These are phyloP conservation scores for Dynastes hyllus DNA, from an alignment of 2,888 invertebrate species.

Conservation along the genomic window DNA sequence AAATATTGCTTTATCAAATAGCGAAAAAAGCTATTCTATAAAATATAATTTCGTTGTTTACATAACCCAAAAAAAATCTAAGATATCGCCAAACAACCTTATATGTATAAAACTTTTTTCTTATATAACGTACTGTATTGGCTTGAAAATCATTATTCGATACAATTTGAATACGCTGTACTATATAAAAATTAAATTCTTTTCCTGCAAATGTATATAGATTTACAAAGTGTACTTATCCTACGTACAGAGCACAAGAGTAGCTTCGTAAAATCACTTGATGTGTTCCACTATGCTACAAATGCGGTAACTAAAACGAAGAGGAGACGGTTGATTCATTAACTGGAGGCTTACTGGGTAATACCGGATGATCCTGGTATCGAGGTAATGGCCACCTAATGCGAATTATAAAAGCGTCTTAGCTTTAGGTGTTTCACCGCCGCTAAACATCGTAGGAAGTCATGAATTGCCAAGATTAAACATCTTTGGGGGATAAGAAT, in stretches of 20 bases:
- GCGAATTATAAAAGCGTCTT: slow-evolving; percentile 66
- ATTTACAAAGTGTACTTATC: too few relatives aligned
- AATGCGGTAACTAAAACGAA: slow-evolving; percentile 47
- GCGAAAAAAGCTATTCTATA: too few relatives aligned
- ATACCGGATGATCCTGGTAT: slow-evolving; percentile 68
- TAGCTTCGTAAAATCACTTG: slow-evolving; percentile 38
- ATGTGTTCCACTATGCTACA: slow-evolving; percentile 14
- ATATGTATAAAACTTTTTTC: too few relatives aligned
- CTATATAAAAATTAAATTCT: too few relatives aligned
- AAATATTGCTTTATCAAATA: too few relatives aligned
- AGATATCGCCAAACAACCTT: too few relatives aligned
- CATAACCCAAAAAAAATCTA: too few relatives aligned
- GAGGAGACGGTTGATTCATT: slow-evolving; percentile 66
- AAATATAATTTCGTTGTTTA: too few relatives aligned
- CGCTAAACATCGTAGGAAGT: slow-evolving; percentile 53
- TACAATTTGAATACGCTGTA: too few relatives aligned
- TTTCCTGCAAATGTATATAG: too few relatives aligned
- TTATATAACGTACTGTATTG: too few relatives aligned
- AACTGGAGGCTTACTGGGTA: slow-evolving; percentile 67
- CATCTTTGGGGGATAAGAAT: slow-evolving; percentile 5
- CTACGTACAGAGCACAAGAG: background rate
- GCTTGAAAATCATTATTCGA: too few relatives aligned
- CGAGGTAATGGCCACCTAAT: slow-evolving; percentile 69
- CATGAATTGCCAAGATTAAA: slow-evolving; percentile 43
- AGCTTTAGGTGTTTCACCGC: slow-evolving; percentile 52